phyloP scores from a whole-genome alignment of 1,140 invertebrate genomes.

The Drosophila repleta region DNA sequence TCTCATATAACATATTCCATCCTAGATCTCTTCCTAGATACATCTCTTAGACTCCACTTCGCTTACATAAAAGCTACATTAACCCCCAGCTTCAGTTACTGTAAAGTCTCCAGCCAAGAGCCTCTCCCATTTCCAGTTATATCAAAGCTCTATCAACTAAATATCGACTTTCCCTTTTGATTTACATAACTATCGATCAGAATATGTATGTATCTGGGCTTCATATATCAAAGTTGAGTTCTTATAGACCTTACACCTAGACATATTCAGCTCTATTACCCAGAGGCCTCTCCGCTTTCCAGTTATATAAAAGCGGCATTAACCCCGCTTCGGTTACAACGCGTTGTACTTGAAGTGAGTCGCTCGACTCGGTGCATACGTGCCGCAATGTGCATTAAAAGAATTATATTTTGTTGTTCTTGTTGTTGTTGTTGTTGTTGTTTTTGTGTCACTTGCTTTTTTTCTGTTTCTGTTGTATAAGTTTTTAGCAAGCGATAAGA shows the following conservation, averaged over 20 bases:
- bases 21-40: too few relatives aligned
- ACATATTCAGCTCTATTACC: background rate
- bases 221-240: background rate
- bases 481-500: slow-evolving; percentile 47
- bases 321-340: slow-evolving; percentile 29
- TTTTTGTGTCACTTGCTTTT: slow-evolving; percentile 17
- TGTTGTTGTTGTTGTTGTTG: background rate
- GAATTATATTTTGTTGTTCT: slow-evolving; percentile 1
- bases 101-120: too few relatives aligned
- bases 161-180: too few relatives aligned
- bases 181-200: background rate
- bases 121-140: too few relatives aligned
- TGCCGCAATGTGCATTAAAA: slow-evolving; percentile 30
- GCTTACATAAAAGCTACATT: too few relatives aligned
- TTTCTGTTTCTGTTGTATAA: slow-evolving; percentile 17
- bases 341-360: slow-evolving; percentile 19
- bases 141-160: too few relatives aligned
- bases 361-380: slow-evolving; percentile 3
- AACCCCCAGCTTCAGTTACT: too few relatives aligned
- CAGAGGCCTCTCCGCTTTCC: background rate
- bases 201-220: background rate
- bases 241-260: background rate
- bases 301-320: slow-evolving; percentile 23
- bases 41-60: too few relatives aligned
- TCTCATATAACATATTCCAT: too few relatives aligned